Percentiles rank a stretch among this genome's conserved stretches.
Evolutionary conservation across 2,888 invertebrate genomes (phyloP).

Genomic region (Mythimna vitellina): DNA sequence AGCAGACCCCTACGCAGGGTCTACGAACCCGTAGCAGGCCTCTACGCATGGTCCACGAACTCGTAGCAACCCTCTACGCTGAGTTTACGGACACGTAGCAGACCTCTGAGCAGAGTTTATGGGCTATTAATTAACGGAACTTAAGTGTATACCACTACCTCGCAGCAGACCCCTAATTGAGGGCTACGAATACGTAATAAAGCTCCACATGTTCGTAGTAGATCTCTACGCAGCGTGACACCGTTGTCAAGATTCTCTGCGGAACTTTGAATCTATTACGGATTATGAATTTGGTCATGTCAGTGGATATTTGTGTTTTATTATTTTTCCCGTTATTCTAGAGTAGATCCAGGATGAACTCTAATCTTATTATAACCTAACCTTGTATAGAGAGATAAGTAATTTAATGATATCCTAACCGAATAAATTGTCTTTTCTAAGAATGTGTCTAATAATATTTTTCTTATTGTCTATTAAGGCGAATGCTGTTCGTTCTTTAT

Average conservation of each 20-base stretch:
- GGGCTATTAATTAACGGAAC: too few species aligned
- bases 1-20: background rate
- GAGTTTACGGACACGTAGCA: background rate
- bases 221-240: background rate
- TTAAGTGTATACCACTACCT: background rate
- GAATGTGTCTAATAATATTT: too few species aligned
- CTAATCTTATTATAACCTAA: too few species aligned
- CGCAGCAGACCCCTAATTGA: background rate
- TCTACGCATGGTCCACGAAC: background rate
- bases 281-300: background rate
- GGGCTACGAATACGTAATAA: background rate
- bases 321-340: too few species aligned
- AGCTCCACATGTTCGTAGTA: background rate
- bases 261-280: background rate
- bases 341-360: too few species aligned
- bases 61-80: background rate
- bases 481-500: too few species aligned
- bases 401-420: too few species aligned
- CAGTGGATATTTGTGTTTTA: too few species aligned
- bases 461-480: too few species aligned
- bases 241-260: background rate
- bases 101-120: background rate
- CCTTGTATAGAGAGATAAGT: too few species aligned
- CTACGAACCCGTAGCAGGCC: background rate
- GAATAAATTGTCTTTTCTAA: too few species aligned